Conservation (phyloP, 2,113 vertebrate genomes). For the Eurypyga helias region DNA sequence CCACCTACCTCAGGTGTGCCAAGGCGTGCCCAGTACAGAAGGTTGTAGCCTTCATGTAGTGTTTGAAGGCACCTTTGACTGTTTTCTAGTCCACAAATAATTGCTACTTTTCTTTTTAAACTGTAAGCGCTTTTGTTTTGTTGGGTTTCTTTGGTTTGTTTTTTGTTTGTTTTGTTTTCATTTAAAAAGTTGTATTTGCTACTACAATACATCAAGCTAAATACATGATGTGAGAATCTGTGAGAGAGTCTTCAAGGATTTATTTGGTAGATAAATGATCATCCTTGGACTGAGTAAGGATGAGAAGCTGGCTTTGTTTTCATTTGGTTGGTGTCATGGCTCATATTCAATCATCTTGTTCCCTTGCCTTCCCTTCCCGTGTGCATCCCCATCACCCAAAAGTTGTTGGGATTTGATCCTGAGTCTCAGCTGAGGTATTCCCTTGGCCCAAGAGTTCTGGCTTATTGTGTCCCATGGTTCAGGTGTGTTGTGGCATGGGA, state of each 20-base stretch:
- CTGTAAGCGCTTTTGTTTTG: not conserved
- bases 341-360: not conserved
- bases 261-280: not conserved
- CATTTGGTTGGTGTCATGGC: not conserved
- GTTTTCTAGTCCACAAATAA: not conserved
- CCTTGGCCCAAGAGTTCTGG: not conserved
- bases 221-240: not conserved
- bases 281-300: not conserved
- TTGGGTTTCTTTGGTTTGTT: not conserved
- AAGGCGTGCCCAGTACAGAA: not conserved
- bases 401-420: not conserved
- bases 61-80: not conserved
- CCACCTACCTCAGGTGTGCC: not conserved
- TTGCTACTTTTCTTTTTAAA: not conserved
- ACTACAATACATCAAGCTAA: not conserved
- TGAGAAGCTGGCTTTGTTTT: not conserved
- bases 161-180: not conserved
- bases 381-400: rapidly evolving
- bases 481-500: not conserved
- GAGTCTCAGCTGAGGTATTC: not conserved
- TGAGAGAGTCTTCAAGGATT: not conserved
- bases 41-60: not conserved
- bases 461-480: not conserved
- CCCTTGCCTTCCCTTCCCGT: not conserved
- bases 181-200: not conserved